Conservation (phyloP, 1,140 invertebrate genomes). For the Drosophila cardini region DNA sequence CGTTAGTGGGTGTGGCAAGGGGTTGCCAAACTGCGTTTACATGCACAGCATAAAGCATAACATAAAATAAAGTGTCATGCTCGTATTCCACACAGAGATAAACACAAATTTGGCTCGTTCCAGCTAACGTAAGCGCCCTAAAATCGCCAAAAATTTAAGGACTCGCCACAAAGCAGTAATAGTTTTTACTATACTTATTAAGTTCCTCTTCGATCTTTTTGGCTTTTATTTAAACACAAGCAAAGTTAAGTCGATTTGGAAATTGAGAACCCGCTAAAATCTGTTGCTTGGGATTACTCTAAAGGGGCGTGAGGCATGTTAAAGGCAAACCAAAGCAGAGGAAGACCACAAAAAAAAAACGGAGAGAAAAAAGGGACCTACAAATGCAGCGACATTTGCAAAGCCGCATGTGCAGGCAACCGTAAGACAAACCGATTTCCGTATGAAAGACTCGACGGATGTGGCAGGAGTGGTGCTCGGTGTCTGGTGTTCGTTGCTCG, state of each 20-base stretch:
- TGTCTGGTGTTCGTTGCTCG: slow-evolving; percentile 26
- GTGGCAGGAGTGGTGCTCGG: slow-evolving; percentile 28
- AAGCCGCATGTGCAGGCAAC: slow-evolving; percentile 58
- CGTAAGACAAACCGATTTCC: slow-evolving; percentile 80
- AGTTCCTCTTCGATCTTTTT: no score
- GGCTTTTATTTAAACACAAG: no score
- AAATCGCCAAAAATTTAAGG: slow-evolving; percentile 6
- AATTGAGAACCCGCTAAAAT: background rate
- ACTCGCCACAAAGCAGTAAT: background rate
- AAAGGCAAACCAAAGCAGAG: background rate
- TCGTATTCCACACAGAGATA: slow-evolving; percentile 37
- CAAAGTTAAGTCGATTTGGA: no score
- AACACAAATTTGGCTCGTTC: slow-evolving; percentile 18
- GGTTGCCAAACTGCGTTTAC: slow-evolving; percentile 16
- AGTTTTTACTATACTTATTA: no score
- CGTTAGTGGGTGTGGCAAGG: slow-evolving; percentile 6
- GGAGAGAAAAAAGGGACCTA: slow-evolving; percentile 18
- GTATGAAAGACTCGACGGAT: slow-evolving; percentile 58
- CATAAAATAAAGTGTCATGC: slow-evolving; percentile 54
- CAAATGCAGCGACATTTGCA: slow-evolving; percentile 59
- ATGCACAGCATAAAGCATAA: slow-evolving; percentile 46
- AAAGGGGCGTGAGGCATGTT: background rate
- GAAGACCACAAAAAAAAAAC: background rate
- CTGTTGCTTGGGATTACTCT: background rate
- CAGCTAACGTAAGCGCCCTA: background rate